Evolutionary conservation across 2,888 invertebrate species (phyloP).

Genomic region (Scelioninae gen. 2): DNA sequence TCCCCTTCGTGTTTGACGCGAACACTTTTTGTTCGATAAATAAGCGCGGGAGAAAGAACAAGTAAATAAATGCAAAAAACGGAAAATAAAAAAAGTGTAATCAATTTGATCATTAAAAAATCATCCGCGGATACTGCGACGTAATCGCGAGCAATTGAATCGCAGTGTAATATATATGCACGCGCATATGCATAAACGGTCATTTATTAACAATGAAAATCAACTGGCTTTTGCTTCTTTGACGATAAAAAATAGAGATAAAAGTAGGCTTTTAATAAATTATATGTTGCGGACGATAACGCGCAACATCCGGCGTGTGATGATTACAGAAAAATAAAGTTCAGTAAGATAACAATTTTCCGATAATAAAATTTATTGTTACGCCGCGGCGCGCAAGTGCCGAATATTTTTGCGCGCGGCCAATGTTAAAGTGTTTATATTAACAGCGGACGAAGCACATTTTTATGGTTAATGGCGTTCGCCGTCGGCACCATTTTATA

Average conservation of each 20-base stretch:
- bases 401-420: too few species aligned
- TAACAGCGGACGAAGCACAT: slow-evolving; percentile 31
- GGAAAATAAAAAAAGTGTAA: too few species aligned
- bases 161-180: too few species aligned
- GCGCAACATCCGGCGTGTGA: slow-evolving; percentile 51
- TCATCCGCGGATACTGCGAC: neutral
- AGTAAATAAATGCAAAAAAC: too few species aligned
- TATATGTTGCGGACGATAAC: slow-evolving; percentile 39
- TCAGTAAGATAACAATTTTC: slow-evolving; percentile 53
- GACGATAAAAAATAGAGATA: slow-evolving; percentile 53
- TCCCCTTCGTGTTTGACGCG: too few species aligned
- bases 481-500: slow-evolving; percentile 41
- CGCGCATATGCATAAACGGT: slow-evolving; percentile 2
- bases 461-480: slow-evolving; percentile 43
- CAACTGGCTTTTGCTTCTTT: slow-evolving; percentile 33
- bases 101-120: slow-evolving; percentile 9
- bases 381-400: slow-evolving; percentile 18
- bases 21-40: too few species aligned
- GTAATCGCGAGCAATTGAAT: slow-evolving; percentile 28
- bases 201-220: slow-evolving; percentile 44
- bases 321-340: slow-evolving; percentile 52
- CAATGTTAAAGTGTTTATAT: slow-evolving; percentile 32
- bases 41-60: too few species aligned
- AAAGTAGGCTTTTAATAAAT: slow-evolving; percentile 56
- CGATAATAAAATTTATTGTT: slow-evolving; percentile 53